Conservation (phyloP, 1,140 invertebrate species). For the Bombus difficillimus region DNA sequence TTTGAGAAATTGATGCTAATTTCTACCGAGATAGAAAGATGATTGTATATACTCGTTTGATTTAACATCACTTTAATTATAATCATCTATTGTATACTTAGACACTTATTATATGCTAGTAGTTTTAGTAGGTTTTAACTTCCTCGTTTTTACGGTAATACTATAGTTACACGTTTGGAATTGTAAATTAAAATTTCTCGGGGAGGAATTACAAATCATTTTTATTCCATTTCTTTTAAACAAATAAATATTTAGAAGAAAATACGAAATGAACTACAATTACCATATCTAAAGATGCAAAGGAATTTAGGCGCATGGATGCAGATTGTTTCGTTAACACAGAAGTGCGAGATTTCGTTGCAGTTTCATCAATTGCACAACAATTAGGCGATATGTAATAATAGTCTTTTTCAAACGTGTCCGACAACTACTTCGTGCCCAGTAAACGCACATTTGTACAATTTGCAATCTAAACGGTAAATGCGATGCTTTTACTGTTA, state of each 20-base stretch:
- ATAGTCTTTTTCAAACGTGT: background rate
- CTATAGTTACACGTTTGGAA: background rate
- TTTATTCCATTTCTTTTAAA: background rate
- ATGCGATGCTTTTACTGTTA: conserved; percentile 66
- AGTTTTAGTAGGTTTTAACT: too few species aligned
- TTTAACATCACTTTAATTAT: background rate
- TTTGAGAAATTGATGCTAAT: background rate
- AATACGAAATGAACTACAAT: background rate
- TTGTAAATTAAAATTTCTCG: background rate
- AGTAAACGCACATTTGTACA: conserved; percentile 61
- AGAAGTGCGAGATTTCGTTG: background rate
- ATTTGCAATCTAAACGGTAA: conserved; percentile 63
- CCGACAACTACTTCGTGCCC: background rate
- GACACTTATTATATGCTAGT: too few species aligned
- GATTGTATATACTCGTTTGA: background rate
- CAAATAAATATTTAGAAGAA: background rate
- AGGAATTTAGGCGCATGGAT: background rate
- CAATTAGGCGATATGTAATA: background rate
- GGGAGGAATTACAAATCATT: background rate
- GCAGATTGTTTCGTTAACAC: background rate
- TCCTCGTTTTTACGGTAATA: background rate
- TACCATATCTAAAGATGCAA: background rate
- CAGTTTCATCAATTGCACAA: conserved; percentile 1
- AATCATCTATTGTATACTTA: background rate
- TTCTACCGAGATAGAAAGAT: background rate